Conservation (phyloP, 1,140 invertebrate species). For the Episyrphus balteatus region DNA sequence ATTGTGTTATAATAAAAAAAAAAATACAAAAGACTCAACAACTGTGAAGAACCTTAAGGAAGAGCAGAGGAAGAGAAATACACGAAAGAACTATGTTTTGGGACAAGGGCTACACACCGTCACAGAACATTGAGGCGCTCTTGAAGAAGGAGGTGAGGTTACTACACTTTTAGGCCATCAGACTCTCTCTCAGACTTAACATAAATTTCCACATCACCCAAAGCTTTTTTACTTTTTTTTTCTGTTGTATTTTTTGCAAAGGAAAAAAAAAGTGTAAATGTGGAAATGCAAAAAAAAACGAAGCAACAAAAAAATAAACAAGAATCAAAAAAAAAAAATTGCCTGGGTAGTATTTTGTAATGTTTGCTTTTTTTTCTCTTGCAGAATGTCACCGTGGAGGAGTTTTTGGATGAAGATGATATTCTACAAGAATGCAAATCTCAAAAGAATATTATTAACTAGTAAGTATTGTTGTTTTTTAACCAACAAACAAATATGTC, state of each 20-base stretch:
- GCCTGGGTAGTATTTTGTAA: conserved; percentile 4
- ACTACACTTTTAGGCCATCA: no score
- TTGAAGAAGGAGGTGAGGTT: conserved; percentile 60
- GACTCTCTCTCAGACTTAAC: neutral
- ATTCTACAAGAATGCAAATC: conserved; percentile 91
- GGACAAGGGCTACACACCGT: conserved; percentile 61
- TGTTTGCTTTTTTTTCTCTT: conserved; percentile 20
- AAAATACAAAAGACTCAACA: neutral
- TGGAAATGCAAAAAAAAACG: neutral
- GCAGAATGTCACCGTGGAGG: conserved; percentile 80
- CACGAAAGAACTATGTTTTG: conserved; percentile 61
- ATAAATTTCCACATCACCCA: neutral
- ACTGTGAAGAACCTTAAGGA: neutral
- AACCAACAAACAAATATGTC: no score
- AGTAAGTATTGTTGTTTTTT: conserved; percentile 53
- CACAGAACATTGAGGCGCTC: conserved; percentile 60
- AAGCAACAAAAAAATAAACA: no score
- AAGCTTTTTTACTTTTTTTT: no score
- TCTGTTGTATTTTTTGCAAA: no score
- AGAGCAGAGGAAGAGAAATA: neutral
- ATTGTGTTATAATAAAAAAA: no score
- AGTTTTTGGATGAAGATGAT: conserved; percentile 88
- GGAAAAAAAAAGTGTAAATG: neutral
- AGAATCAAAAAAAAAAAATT: no score
- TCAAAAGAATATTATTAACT: conserved; percentile 84